These are phyloP conservation scores for Cephalopachus bancanus DNA, from an alignment of 2,797 vertebrate genomes.

Conservation along the genomic window DNA sequence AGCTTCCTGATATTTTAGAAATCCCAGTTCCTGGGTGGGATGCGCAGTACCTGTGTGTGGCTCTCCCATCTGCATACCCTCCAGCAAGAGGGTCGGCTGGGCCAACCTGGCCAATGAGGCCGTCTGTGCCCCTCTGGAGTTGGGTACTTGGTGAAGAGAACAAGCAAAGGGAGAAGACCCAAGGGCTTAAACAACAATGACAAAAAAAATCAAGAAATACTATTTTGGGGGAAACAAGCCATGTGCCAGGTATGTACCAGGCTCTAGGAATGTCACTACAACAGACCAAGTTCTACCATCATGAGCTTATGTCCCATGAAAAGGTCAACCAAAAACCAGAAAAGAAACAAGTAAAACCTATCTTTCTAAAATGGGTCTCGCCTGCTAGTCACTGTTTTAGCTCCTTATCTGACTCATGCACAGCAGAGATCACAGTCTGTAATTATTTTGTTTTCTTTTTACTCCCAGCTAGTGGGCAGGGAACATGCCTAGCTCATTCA, in stretches of 20 bases:
- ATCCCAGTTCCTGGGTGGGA: background rate
- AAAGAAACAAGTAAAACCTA: background rate
- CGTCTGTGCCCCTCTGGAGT: background rate
- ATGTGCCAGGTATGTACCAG: background rate
- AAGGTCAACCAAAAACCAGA: background rate
- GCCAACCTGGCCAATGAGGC: background rate
- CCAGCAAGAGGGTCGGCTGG: background rate
- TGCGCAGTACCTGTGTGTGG: background rate
- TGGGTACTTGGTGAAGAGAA: background rate
- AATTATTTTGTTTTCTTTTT: constrained; percentile 42
- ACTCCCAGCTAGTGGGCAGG: background rate
- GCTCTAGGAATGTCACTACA: background rate
- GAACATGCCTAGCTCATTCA: background rate
- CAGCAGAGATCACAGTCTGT: background rate
- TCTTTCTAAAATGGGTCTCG: background rate
- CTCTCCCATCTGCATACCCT: no score
- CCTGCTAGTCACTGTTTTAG: background rate
- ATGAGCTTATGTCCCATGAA: background rate
- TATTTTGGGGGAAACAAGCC: background rate
- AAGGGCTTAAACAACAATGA: background rate
- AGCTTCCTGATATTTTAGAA: background rate
- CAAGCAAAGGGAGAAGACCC: background rate
- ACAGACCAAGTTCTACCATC: background rate
- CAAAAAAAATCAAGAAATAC: background rate
- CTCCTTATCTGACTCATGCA: background rate